Base-by-base conservation (phyloP, 1,140 invertebrate species). In the Bombyx mandarina region DNA sequence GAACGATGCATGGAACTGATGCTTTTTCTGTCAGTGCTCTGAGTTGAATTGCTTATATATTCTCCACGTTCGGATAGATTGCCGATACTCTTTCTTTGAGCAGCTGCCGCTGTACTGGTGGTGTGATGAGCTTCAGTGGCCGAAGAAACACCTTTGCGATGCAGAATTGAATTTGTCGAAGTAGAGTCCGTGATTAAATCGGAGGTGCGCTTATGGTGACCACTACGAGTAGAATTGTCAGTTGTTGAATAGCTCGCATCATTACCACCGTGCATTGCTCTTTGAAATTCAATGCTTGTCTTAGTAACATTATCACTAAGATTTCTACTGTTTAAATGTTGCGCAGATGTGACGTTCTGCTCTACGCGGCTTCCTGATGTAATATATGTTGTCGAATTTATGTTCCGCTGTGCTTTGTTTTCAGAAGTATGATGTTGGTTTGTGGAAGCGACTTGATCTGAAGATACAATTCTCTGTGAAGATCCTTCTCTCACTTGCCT, bases 31-130 rank as follows among this genome's bases (percentile, higher is more conserved):
- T 95, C 93, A 42, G 79, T 89, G 62, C 90, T 92, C 52, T 93
- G 91, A 9, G 89, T 89, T 0, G 88, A 90, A 63, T 91, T 91
- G 60, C 88, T 91, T 54, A 92, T 91, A 73, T 91, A 92, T 62
- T 92, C 90, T 2, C 92, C 92, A 62, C 91, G 91, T 61, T 94
- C 93, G 18, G 92, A 91, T 0, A 95, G 81, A 74, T 94, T 95
- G 1, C 91, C 91, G 26, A 95, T 94, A 54, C 94, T 95, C 77
- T 94, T 94, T 43, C 93, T 89, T 71, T 94, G 93, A 66, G 93
- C 92, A 9, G 93, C 91, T 12, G 93, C 94, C 1, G 93, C 92
- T 0, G 93, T 92, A n/a, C 93, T 93, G 6, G 92, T 91, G 8
- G 91, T 91, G 65, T 93, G 92, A 6, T 92, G 81, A 6, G 91